A percentile compares a stretch with the other conserved stretches of the same genome.
Conservation (phyloP, 2,888 invertebrate genomes). For the Oxystoma pomonae region DNA sequence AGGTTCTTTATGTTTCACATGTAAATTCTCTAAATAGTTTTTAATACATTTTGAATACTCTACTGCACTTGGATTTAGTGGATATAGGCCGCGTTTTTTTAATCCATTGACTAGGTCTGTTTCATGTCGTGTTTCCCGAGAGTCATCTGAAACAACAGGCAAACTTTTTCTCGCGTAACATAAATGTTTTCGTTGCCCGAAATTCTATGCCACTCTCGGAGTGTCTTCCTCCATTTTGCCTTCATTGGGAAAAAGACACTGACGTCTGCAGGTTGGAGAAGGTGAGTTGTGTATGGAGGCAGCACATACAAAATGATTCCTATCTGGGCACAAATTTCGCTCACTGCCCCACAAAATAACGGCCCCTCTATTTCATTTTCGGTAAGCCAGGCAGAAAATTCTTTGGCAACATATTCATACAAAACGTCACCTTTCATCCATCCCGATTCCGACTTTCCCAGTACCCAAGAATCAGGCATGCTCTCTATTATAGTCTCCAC, state of each 20-base stretch:
- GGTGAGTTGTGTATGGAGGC: slow-evolving; percentile 22
- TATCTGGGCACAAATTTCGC: slow-evolving; percentile 18
- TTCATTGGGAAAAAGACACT: slow-evolving; percentile 31
- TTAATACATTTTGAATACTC: slow-evolving; percentile 9
- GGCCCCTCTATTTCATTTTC: slow-evolving; percentile 19
- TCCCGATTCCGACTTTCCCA: slow-evolving; percentile 29
- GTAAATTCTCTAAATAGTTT: not conserved
- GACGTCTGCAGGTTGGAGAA: slow-evolving; percentile 32
- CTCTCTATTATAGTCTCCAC: slow-evolving; percentile 22
- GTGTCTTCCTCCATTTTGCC: slow-evolving; percentile 29
- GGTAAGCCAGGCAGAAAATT: slow-evolving; percentile 18
- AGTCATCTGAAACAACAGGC: slow-evolving; percentile 23
- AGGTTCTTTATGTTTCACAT: not conserved
- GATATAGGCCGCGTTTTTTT: slow-evolving; percentile 16
- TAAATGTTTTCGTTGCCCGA: slow-evolving; percentile 21
- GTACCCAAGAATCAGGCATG: slow-evolving; percentile 24
- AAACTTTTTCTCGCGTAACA: slow-evolving; percentile 31
- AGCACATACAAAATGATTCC: slow-evolving; percentile 17
- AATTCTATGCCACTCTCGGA: slow-evolving; percentile 20
- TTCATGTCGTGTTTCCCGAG: slow-evolving; percentile 12
- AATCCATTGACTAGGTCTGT: slow-evolving; percentile 19
- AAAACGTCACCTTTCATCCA: slow-evolving; percentile 28
- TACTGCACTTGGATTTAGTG: slow-evolving; percentile 16
- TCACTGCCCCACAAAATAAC: slow-evolving; percentile 20
- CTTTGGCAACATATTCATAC: slow-evolving; percentile 22